A percentile compares a stretch with the other conserved stretches of the same genome.
Conservation (phyloP, 35 echinoderm and acorn worm genomes). For the Heliocidaris tuberculata region DNA sequence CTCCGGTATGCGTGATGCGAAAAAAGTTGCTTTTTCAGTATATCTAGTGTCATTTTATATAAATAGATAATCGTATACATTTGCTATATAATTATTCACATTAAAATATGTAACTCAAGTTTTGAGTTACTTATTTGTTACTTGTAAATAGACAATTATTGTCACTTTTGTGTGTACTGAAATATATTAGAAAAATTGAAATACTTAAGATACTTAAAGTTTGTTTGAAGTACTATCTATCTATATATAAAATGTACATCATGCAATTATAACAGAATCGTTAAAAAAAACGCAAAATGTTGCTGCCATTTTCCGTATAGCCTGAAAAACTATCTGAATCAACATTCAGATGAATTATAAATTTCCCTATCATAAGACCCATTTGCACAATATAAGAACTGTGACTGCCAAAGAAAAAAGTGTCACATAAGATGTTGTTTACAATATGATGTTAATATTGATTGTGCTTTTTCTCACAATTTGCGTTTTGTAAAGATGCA, state of each 20-base stretch:
- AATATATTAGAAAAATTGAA: slow-evolving; percentile 53
- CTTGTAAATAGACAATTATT: slow-evolving; percentile 45
- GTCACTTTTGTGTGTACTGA: slow-evolving; percentile 52
- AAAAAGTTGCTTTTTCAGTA: slow-evolving; percentile 29
- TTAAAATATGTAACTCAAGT: slow-evolving; percentile 26
- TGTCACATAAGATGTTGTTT: neutral
- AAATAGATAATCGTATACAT: slow-evolving; percentile 54
- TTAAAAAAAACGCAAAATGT: neutral
- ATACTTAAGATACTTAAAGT: slow-evolving; percentile 53
- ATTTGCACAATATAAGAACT: neutral
- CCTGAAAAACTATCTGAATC: neutral
- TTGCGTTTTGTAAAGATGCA: neutral
- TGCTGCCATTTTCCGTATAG: neutral
- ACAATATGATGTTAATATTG: neutral
- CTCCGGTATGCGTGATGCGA: slow-evolving; percentile 48
- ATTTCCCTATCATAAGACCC: neutral
- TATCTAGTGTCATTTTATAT: slow-evolving; percentile 54
- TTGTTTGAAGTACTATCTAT: slow-evolving; percentile 55
- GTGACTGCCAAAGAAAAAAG: neutral
- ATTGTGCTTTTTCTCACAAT: neutral
- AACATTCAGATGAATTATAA: neutral
- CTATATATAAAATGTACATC: slow-evolving; percentile 49
- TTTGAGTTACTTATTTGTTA: slow-evolving; percentile 46
- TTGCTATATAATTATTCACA: slow-evolving; percentile 51
- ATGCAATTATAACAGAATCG: slow-evolving; percentile 42